phyloP scores from a whole-genome alignment of 2,797 vertebrate genomes.

The Xenops minutus region DNA sequence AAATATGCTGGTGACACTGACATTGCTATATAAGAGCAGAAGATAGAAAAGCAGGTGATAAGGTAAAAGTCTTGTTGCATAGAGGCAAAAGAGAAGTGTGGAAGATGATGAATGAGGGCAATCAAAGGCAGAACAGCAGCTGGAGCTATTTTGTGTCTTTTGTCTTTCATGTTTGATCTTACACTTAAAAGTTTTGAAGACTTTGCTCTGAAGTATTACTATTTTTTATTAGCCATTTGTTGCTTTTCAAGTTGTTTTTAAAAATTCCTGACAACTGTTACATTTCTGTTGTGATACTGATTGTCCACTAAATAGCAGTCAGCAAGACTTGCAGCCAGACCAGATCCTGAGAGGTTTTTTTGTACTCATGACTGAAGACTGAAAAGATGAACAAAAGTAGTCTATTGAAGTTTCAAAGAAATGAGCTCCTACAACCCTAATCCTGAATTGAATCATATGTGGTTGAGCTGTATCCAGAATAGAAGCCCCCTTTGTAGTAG shows the following conservation, averaged over 20 bases:
- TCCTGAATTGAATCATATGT: too few relatives aligned
- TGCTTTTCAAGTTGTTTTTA: background rate
- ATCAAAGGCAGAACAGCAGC: background rate
- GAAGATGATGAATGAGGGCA: background rate
- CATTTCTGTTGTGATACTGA: background rate
- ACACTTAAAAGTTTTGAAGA: background rate
- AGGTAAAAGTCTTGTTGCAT: background rate
- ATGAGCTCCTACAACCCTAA: too few relatives aligned
- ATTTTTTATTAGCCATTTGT: background rate
- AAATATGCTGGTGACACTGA: background rate
- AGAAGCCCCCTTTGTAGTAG: too few relatives aligned
- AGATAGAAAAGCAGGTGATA: background rate
- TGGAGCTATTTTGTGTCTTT: background rate
- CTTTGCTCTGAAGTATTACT: background rate
- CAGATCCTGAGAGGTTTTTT: too few relatives aligned
- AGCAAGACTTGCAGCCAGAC: too few relatives aligned
- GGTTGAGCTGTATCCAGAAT: too few relatives aligned
- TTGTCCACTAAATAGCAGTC: background rate
- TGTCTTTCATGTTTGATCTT: background rate
- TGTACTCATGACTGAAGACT: too few relatives aligned
- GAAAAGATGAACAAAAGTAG: too few relatives aligned
- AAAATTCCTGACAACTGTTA: background rate
- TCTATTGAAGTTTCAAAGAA: too few relatives aligned
- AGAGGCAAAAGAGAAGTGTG: background rate
- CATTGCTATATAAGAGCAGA: background rate